Evolutionary conservation across 2,888 invertebrate genomes (phyloP), one percentile per base, ranked within the genome.

Genomic region (Stenurella melanura): DNA sequence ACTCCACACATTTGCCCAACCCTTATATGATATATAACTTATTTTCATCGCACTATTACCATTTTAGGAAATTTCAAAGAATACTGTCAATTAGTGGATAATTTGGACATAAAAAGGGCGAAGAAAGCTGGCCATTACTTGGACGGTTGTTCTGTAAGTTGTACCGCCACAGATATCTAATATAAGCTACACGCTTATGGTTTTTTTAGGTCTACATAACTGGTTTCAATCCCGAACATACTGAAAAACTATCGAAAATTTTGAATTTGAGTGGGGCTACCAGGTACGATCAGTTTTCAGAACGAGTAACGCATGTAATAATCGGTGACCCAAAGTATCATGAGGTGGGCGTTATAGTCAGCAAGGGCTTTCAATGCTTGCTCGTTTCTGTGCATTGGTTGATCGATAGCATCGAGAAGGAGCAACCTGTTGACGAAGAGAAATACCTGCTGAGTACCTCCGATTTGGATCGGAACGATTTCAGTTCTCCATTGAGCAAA

Each of bases 181-280:
- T 34, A 54, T 19, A 56, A 26, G 60, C 10, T 66, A 11, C 17
- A 50, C 12, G 5, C 15, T 11, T 10, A 63, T 63, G 9, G 2
- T 63, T 61, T 67, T 89, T 87, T 21, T 83, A 94, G 93, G 91
- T 96, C 58, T 95, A 93, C 85, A 85, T 95, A 50, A 91, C 92
- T 81, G 96, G 95, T 7, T 95, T 95, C 85, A 89, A 89, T n/a
- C 78, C 89, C 0, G 91, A 90, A 56, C 92, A 93, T 76, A 89
- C 92, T 15, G 95, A 95, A 79, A 95, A 94, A 87, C 85, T 96
- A 5, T 91, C 92, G 78, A 92, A 92, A 82, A 92, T 96, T 66
- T 89, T 96, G 19, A 95, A 95, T 87, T 92, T 93, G 7, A 94
- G 95, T 70, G 96, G 97, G n/a, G 97, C 96, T 30, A 95, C 95